Base-by-base conservation (phyloP, 1,140 invertebrate species). In the Cataglyphis hispanica region DNA sequence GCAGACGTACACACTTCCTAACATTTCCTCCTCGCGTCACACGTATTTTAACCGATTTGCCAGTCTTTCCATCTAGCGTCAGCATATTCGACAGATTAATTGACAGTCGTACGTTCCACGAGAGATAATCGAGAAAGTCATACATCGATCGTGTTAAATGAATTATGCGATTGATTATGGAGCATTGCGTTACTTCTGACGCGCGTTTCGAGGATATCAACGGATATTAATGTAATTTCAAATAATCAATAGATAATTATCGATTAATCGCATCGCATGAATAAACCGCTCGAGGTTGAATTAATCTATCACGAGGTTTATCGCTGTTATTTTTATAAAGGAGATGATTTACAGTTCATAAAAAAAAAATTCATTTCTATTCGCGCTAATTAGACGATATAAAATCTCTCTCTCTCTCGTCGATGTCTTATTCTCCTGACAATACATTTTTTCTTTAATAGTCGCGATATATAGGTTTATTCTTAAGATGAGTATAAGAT, bases 181-280 rank as follows among this genome's bases (percentile, higher is more conserved):
- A 72, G 67, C 46, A 81, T 81, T 50, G 27, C 78, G 78, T 83
- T 83, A 61, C 67, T 74, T 43, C 4, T 43, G 67, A 72, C 63
- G 43, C 53, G 53, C 27, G 16, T 19, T 16, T 53, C 46, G 46
- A 50, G 4, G 61, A 4, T 25, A 80, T 46, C 31, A 40, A 43
- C 22, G 67, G 37, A 37, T 37, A 43, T 46, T 34, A 13, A 46
- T 50, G 13, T 46, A 72, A 83, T 72, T 83, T 74, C 37, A 60
- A 67, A 60, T 46, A 46, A 83, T 83, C 72, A 81, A n/a, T n/a
- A n/a, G n/a, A n/a, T n/a, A n/a, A 72, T 80, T 72, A 81, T 72
- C 78, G 78, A 81, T 81, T 58, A 60, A 81, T 69, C 50, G 53
- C 46, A 19, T 80, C 64, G 64, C 13, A 25, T 43, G 46, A 40